Evolutionary conservation across 2,113 vertebrate genomes (phyloP).

Genomic region (Sinocyclocheilus anophthalmus): DNA sequence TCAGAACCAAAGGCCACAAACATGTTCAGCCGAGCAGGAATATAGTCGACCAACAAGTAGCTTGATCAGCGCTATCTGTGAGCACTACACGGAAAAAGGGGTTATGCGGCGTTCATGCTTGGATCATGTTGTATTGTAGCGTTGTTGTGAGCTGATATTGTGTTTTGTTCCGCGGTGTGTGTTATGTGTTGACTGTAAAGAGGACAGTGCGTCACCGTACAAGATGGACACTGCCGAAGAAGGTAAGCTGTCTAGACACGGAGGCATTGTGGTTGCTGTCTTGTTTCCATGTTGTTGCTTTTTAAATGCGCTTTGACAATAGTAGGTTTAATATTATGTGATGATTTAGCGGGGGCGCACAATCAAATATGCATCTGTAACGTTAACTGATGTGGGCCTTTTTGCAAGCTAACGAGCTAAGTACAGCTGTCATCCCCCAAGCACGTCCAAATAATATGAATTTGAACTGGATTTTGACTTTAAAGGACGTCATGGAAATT

Average conservation of each 20-base stretch:
- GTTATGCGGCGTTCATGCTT: background rate
- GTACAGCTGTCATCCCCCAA: slow-evolving; percentile 26
- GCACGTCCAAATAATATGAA: background rate
- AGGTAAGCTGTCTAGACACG: slow-evolving; percentile 49
- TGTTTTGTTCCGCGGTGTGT: slow-evolving; percentile 8
- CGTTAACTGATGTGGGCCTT: background rate
- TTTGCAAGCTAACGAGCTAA: slow-evolving; percentile 28
- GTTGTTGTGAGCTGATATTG: slow-evolving; percentile 12
- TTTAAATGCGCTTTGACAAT: background rate
- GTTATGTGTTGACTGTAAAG: slow-evolving; percentile 59
- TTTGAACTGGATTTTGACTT: background rate
- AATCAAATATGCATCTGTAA: background rate
- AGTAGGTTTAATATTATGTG: background rate
- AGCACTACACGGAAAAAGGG: background rate
- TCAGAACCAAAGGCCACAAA: slow-evolving; percentile 36
- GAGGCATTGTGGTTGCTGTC: background rate
- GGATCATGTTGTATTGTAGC: slow-evolving; percentile 29
- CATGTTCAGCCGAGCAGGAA: background rate
- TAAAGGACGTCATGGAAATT: background rate
- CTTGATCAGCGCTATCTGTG: background rate
- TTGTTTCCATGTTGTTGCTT: background rate
- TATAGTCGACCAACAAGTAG: background rate
- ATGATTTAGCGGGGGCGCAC: background rate
- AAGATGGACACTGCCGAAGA: slow-evolving; percentile 66
- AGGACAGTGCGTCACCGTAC: slow-evolving; percentile 59